Base-by-base conservation (phyloP, 2,113 vertebrate genomes). In the Anolis sagrei region DNA sequence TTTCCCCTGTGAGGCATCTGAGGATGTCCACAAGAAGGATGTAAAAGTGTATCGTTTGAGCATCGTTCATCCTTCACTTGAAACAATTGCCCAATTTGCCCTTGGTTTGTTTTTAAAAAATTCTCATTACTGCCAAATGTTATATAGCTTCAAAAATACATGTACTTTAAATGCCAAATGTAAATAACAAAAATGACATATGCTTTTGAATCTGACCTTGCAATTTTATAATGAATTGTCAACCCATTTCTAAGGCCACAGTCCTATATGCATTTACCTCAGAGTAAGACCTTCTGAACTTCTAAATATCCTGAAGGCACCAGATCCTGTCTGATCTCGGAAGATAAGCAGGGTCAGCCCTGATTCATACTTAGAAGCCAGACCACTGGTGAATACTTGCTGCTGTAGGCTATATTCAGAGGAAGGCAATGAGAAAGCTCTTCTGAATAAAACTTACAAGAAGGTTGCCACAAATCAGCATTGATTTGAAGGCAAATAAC, bases 1-100 rank as follows among this genome's bases (percentile, higher is more conserved):
- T 89, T 88, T 72, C 80, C 25, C 77, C 19, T 87, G 0, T 21
- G 83, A 87, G 34, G 21, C 1, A 0, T 48, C 13, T 82, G 1
- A 68, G 27, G 84, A 76, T 0, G 0, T 44, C 76, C 8, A 82
- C 2, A 36, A 25, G 36, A 87, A 2, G 75, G 19, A 88, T 36
- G 9, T 25, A 16, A 61, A 92, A 49, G 19, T 85, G 61, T 81
- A 3, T 82, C 77, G 58, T 18, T 29, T 58, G 84, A 74, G 68
- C 13, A 62, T 48, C 61, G 1, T 29, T 90, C 77, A 82, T 80
- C n/a, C 13, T 83, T 68, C 70, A 27, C 19, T n/a, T 70, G 27
- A 83, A 85, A 51, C 1, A 0, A 10, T 90, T 91, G 84, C 19
- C 54, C 48, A 82, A 70, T 79, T 81, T 7, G 72, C 62, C 11